Evolutionary conservation across 1,140 invertebrate species (phyloP), one percentile per base, ranked within the genome.

Genomic region (Drosophila nebulosa): DNA sequence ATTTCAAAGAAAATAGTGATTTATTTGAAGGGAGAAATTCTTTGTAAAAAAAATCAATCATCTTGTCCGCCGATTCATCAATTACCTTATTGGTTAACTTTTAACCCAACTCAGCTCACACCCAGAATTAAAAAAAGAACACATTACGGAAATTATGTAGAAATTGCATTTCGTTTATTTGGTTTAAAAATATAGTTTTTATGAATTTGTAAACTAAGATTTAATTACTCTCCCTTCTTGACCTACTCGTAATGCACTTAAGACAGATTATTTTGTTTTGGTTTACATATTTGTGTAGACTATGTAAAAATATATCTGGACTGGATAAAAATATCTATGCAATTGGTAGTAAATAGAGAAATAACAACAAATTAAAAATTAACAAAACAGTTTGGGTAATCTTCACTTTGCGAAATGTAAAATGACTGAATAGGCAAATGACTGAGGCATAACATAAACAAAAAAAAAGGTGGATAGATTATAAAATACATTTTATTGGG

Each of bases 141-240:
- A 7, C 9, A 21, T 46, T n/a, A n/a, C n/a, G n/a, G 16, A 21
- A 46, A 21, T 46, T 46, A 46, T 76, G 30, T 64, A 69, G 83
- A 88, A 88, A 88, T 88, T 88, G 22, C 3, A 88, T 88, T 88
- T 88, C 83, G 39, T 88, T 83, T 88, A 88, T 88, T 88, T 88
- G 83, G 83, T 88, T 86, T 80, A 68, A 88, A 83, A 73, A 88
- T 86, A 88, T 81, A 39, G 35, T 57, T 16, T 53, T 14, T 30
- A 70, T 69, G n/a, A n/a, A n/a, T n/a, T n/a, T n/a, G n/a, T n/a
- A n/a, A n/a, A n/a, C n/a, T n/a, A n/a, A n/a, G n/a, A n/a, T n/a
- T 56, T 57, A 42, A 22, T 32, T 9, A 22, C 16, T 55, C 18
- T 57, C 6, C 36, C 35, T 59, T 22, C 64, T 68, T 50, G 18